Evolutionary conservation across 2,113 vertebrate genomes (phyloP), one percentile per base, ranked within the genome.

Genomic region (Illadopsis cleaveri): DNA sequence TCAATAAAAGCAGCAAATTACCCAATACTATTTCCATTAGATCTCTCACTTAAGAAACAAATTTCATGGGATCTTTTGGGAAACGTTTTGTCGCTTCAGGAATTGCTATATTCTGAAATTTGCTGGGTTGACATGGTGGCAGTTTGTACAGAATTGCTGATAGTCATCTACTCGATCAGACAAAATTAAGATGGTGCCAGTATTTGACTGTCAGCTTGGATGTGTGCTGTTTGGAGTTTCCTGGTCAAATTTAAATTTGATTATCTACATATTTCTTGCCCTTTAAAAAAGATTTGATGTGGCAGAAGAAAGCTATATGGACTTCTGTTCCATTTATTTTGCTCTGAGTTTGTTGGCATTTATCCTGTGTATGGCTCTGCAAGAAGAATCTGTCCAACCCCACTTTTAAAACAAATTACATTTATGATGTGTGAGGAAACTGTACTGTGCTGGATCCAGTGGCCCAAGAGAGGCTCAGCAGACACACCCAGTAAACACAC

Each of bases 191-290:
- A 45, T 6, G 11, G 15, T 86, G 51, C 18, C 10, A 51, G 18
- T 4, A 0, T 61, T 42, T 71, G 53, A 50, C 20, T 54, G 10
- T 33, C 17, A 30, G 0, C 20, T 70, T 51, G 16, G 11, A 50
- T 42, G 9, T 54, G 28, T 66, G 14, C 11, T 45, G 15, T 45
- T 54, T 64, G 15, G 44, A 77, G 24, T 38, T 62, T 80, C 22
- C 47, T 66, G 10, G 19, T 61, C 30, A 80, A 58, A 77, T 68
- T 83, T 54, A 44, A 82, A 48, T 83, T 44, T 30, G 0, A 38
- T 54, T 65, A 42, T n/a, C 7, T 28, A 47, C 47, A 25, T 57
- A 57, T 56, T 86, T 72, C 5, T 77, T 56, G 6, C 35, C 27
- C 24, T 80, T 77, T 53, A 71, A 56, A 47, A 33, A 40, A 24